These are phyloP conservation scores for Globodera rostochiensis DNA, from an alignment of 1,140 invertebrate species.

Conservation along the genomic window DNA sequence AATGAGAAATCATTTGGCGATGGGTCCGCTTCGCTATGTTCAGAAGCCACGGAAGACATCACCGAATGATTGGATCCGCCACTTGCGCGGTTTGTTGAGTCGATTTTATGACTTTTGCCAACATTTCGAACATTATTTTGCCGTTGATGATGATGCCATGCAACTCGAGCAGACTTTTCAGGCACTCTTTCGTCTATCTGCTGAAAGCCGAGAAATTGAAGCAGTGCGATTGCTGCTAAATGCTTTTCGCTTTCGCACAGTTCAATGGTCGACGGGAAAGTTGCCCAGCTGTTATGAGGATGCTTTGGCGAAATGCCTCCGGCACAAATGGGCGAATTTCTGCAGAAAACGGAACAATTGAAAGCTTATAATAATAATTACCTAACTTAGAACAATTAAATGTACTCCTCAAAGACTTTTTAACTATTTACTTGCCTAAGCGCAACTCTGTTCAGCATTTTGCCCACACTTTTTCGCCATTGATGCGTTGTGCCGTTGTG, in stretches of 20 bases:
- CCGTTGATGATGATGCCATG: background rate
- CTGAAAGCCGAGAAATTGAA: slow-evolving; percentile 1
- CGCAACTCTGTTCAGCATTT: background rate
- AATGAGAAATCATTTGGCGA: background rate
- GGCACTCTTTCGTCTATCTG: background rate
- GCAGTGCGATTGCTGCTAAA: background rate
- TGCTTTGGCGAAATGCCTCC: background rate
- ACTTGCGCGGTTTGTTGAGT: background rate
- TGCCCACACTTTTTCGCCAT: background rate
- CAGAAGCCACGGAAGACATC: background rate
- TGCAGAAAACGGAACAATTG: background rate
- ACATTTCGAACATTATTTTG: background rate
- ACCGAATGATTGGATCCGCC: background rate
- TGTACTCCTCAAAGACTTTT: background rate
- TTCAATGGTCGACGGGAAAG: slow-evolving; percentile 8
- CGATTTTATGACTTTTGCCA: background rate
- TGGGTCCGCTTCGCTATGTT: no score
- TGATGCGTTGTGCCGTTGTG: background rate
- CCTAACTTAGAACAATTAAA: no score
- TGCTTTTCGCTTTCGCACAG: slow-evolving; percentile 9
- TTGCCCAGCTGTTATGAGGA: background rate
- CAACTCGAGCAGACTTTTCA: no score
- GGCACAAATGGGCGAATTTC: background rate
- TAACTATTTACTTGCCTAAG: slow-evolving; percentile 1
- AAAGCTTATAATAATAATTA: background rate